phyloP scores from a whole-genome alignment of 1,140 invertebrate genomes.

The Meloidogyne floridensis region DNA sequence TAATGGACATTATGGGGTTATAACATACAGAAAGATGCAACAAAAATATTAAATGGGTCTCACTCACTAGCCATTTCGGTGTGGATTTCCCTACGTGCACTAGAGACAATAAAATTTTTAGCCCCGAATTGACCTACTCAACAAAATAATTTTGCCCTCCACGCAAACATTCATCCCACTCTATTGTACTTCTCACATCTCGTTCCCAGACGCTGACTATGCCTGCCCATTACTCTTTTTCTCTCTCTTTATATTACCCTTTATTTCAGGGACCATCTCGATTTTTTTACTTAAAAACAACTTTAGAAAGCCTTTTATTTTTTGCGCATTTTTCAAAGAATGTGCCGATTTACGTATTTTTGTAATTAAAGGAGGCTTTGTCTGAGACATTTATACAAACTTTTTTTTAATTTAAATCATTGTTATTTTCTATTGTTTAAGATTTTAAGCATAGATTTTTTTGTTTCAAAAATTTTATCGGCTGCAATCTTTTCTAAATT shows the following conservation, averaged over 20 bases:
- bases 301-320: not conserved
- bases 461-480: too few relatives aligned
- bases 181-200: not conserved
- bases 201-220: not conserved
- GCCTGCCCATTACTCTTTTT: not conserved
- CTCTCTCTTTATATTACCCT: not conserved
- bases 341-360: not conserved
- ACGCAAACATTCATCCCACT: not conserved
- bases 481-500: too few relatives aligned
- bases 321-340: not conserved
- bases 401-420: too few relatives aligned
- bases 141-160: not conserved
- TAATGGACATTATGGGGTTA: not conserved
- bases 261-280: slow-evolving; percentile 1
- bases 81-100: not conserved
- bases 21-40: too few relatives aligned
- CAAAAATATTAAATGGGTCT: not conserved
- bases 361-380: too few relatives aligned
- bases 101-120: not conserved
- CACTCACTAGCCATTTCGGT: not conserved
- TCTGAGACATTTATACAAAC: too few relatives aligned
- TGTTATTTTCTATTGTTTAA: too few relatives aligned
- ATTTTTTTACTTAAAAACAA: not conserved
- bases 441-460: too few relatives aligned
- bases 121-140: not conserved